phyloP scores from a whole-genome alignment of 2,797 vertebrate species.

The Psittacula echo region DNA sequence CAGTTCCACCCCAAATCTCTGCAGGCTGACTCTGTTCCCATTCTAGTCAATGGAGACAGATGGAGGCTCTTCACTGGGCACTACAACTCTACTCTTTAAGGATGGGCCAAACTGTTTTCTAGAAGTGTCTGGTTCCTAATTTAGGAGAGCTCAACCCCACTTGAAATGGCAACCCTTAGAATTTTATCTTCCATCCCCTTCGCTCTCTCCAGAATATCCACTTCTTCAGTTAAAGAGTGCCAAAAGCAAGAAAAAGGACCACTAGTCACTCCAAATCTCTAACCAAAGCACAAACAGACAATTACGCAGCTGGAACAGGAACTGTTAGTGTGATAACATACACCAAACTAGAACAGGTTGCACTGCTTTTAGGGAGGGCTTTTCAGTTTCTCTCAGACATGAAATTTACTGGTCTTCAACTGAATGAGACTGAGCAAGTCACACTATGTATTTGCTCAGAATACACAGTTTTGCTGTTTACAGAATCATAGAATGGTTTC shows the following conservation, averaged over 20 bases:
- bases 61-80: neutral
- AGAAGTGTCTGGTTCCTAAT: neutral
- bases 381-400: neutral
- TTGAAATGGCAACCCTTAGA: neutral
- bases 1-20: neutral
- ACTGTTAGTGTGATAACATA: rapidly evolving
- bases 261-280: neutral
- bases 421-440: neutral
- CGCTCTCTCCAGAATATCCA: neutral
- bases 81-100: neutral
- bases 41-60: neutral
- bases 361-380: neutral
- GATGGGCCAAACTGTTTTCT: neutral
- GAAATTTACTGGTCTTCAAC: neutral
- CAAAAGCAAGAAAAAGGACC: neutral
- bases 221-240: neutral
- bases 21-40: neutral
- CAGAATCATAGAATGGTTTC: neutral
- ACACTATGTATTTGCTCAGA: neutral
- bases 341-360: neutral
- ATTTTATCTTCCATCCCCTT: neutral
- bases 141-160: neutral
- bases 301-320: neutral
- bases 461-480: neutral
- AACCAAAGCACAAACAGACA: neutral